These are phyloP conservation scores for Myxocyprinus asiaticus DNA, from an alignment of 2,113 vertebrate genomes.

Conservation along the genomic window DNA sequence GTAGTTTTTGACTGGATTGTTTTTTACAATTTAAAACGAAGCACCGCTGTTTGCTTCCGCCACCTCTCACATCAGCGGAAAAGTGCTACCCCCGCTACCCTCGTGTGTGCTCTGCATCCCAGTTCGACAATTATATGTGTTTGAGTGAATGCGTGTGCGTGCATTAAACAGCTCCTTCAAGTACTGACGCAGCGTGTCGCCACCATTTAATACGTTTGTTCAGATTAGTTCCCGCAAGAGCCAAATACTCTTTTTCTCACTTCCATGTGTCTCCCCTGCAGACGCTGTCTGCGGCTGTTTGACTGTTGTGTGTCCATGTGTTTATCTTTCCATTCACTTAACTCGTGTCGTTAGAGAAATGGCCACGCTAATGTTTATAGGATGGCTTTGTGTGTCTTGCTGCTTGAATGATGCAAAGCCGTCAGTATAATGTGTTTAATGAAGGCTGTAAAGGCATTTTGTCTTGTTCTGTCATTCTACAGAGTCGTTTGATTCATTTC, in stretches of 20 bases:
- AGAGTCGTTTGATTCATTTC: background rate
- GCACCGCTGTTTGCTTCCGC: no score
- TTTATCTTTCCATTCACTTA: conserved; percentile 46
- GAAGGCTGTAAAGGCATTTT: conserved; percentile 20
- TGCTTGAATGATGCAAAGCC: background rate
- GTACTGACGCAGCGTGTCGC: background rate
- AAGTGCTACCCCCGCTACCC: background rate
- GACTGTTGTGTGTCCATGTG: conserved; percentile 4
- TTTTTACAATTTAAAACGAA: no score
- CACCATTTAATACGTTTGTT: background rate
- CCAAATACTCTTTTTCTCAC: background rate
- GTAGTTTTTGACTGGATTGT: no score
- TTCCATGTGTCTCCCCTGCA: background rate
- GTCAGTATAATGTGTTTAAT: conserved; percentile 13
- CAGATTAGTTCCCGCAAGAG: background rate
- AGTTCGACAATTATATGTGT: background rate
- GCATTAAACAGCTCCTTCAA: conserved; percentile 5
- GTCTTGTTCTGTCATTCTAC: conserved; percentile 30
- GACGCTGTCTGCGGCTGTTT: background rate
- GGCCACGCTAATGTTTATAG: background rate
- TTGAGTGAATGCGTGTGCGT: background rate
- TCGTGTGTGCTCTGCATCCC: conserved; percentile 13
- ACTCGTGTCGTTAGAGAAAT: conserved; percentile 4
- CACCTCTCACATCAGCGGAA: no score
- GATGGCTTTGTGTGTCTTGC: background rate